A percentile compares a stretch with the other conserved stretches of the same genome.
Conservation (phyloP, 1,140 invertebrate species). For the Drosophila takahashii region DNA sequence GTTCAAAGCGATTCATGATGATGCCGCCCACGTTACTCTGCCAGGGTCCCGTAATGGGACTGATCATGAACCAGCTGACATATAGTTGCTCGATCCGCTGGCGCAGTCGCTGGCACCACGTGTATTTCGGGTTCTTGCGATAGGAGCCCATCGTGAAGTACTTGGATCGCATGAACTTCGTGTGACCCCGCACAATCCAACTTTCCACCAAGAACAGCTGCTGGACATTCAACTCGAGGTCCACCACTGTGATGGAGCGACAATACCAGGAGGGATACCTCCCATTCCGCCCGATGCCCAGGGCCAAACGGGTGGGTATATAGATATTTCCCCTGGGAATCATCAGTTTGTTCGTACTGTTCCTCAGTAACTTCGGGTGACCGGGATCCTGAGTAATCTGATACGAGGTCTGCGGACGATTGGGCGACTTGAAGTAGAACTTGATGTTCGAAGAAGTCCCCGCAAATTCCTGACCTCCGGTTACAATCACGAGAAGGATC, state of each 20-base stretch:
- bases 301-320: constrained; percentile 36
- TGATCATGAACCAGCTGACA: constrained; percentile 24
- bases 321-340: constrained; percentile 4
- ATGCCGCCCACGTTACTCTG: not conserved
- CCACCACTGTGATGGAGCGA: constrained; percentile 19
- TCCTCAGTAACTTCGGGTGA: constrained; percentile 15
- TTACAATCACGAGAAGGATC: constrained; percentile 22
- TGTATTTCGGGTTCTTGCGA: fast-evolving
- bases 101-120: constrained; percentile 20
- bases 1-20: constrained; percentile 30
- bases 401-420: constrained; percentile 1
- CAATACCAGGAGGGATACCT: constrained; percentile 51
- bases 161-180: constrained; percentile 14
- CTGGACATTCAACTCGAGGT: constrained; percentile 1
- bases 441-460: constrained; percentile 45
- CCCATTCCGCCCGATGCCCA: constrained; percentile 19
- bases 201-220: constrained; percentile 32
- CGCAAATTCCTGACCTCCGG: constrained; percentile 34
- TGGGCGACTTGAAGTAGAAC: constrained; percentile 33
- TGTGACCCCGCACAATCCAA: constrained; percentile 25
- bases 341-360: constrained; percentile 19
- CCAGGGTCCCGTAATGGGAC: constrained; percentile 34
- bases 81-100: not conserved
- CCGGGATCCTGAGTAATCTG: constrained; percentile 36
- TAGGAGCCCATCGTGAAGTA: not conserved